Conservation (phyloP, 1,140 invertebrate species). For the Anoplophora glabripennis region DNA sequence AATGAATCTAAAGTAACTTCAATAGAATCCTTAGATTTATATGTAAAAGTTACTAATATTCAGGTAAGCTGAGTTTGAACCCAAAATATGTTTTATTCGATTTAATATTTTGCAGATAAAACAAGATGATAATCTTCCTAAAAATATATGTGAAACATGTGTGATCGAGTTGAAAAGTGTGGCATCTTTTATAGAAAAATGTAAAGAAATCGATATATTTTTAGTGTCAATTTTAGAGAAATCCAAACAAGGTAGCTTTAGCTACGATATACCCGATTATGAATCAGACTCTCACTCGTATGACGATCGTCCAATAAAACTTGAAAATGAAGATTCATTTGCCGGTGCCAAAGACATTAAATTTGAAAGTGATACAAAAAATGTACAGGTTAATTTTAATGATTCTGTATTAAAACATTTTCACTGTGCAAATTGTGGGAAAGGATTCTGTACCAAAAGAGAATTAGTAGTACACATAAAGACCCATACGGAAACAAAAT, state of each 20-base stretch:
- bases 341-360: too few species aligned
- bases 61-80: neutral
- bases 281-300: neutral
- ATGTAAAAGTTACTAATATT: slow-evolving; percentile 8
- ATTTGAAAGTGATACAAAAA: too few species aligned
- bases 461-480: too few species aligned
- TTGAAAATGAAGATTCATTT: too few species aligned
- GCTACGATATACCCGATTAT: neutral
- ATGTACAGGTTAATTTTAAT: too few species aligned
- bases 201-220: slow-evolving; percentile 3
- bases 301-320: too few species aligned
- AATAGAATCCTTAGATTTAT: neutral
- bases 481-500: too few species aligned
- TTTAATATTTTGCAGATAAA: slow-evolving; percentile 2
- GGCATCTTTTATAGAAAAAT: slow-evolving; percentile 4
- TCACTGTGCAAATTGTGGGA: too few species aligned
- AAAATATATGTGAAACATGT: slow-evolving; percentile 9
- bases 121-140: neutral
- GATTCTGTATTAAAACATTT: too few species aligned
- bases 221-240: neutral
- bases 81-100: neutral
- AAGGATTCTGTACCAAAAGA: too few species aligned
- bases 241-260: neutral
- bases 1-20: neutral
- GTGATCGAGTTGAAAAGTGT: neutral